phyloP scores from a whole-genome alignment of 2,113 vertebrate species.

The Corvus cornix region DNA sequence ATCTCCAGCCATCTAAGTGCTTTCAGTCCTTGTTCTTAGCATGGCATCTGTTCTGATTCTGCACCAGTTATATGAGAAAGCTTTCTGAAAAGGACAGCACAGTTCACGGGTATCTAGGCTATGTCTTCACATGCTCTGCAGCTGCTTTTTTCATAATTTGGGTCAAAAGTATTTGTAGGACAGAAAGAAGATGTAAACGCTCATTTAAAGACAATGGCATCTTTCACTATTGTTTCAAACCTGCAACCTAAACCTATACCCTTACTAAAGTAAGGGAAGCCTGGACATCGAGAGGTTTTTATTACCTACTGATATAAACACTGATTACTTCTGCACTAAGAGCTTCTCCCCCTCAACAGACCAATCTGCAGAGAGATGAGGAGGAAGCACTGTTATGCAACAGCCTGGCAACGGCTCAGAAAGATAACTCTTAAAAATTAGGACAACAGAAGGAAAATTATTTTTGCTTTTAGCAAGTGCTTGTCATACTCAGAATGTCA shows the following conservation, averaged over 20 bases:
- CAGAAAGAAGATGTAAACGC: not conserved
- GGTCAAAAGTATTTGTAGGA: not conserved
- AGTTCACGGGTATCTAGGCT: not conserved
- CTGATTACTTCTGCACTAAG: not conserved
- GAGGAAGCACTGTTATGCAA: constrained; percentile 11
- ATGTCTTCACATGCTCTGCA: not conserved
- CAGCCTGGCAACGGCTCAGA: constrained; percentile 26
- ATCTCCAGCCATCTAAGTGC: not conserved
- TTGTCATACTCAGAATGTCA: constrained; percentile 42
- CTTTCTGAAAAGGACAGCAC: not conserved
- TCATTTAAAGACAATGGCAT: not conserved
- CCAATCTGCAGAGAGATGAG: not conserved
- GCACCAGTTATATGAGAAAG: not conserved
- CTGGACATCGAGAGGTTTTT: not conserved
- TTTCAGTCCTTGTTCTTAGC: not conserved
- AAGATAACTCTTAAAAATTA: constrained; percentile 29
- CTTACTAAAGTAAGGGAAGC: not conserved
- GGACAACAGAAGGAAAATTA: constrained; percentile 60
- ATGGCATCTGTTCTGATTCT: not conserved
- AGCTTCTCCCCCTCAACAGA: not conserved
- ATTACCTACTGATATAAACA: not conserved
- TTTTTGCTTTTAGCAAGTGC: constrained; percentile 56
- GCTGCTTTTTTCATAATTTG: not conserved
- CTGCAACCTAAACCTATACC: not conserved
- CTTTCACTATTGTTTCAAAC: not conserved